Conservation (phyloP, 2,113 vertebrate genomes). For the Podiceps cristatus region DNA sequence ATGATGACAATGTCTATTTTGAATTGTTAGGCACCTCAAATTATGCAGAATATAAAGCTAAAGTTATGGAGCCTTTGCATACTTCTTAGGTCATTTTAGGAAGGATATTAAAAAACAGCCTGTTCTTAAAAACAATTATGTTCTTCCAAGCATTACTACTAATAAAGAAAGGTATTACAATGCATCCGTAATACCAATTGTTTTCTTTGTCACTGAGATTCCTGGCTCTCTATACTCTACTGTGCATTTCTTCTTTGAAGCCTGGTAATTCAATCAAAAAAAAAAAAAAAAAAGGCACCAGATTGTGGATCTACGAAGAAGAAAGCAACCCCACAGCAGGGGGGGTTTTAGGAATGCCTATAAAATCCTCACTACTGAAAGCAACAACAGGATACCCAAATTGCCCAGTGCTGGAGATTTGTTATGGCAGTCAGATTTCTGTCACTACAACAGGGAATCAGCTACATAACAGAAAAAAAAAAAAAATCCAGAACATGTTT, state of each 20-base stretch:
- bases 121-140: neutral
- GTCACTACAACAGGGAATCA: neutral
- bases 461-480: neutral
- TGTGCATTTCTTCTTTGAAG: constrained; percentile 52
- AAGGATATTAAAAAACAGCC: neutral
- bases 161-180: constrained; percentile 22
- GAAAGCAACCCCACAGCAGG: constrained; percentile 50
- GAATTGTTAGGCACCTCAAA: neutral
- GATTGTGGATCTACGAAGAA: constrained; percentile 23
- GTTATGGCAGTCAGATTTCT: constrained; percentile 17
- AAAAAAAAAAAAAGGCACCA: constrained; percentile 5
- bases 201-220: constrained; percentile 18
- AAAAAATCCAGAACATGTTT: neutral
- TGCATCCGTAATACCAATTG: neutral
- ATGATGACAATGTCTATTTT: neutral
- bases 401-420: neutral
- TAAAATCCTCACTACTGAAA: constrained; percentile 43
- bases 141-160: neutral
- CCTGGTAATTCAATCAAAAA: constrained; percentile 15
- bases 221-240: neutral
- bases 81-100: neutral
- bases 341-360: constrained; percentile 47
- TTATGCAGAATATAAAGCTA: neutral
- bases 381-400: constrained; percentile 39
- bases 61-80: neutral